Evolutionary conservation across 2,113 vertebrate species (phyloP).

Genomic region (Zeus faber): DNA sequence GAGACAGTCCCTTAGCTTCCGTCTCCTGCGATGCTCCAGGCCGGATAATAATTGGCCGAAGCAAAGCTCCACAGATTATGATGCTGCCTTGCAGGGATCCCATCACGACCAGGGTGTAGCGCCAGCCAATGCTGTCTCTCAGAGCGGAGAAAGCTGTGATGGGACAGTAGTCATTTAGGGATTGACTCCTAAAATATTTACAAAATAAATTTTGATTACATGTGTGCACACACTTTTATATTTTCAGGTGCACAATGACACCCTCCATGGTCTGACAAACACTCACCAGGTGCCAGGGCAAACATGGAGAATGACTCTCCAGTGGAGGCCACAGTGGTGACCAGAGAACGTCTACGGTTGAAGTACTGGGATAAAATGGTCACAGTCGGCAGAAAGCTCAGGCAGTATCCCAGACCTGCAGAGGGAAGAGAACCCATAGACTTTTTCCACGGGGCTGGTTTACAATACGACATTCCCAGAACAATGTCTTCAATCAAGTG

Average conservation of each 20-base stretch:
- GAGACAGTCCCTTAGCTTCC: background rate
- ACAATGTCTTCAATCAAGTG: background rate
- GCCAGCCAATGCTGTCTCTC: slow-evolving; percentile 87
- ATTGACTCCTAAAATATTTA: too few relatives aligned
- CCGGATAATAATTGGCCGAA: slow-evolving; percentile 83
- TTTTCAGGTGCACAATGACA: background rate
- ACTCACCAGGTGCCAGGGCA: slow-evolving; percentile 89
- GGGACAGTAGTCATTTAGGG: slow-evolving; percentile 1
- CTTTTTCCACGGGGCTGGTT: background rate
- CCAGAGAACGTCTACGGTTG: slow-evolving; percentile 82
- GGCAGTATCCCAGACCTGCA: slow-evolving; percentile 90
- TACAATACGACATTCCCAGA: too few relatives aligned
- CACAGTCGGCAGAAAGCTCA: slow-evolving; percentile 92
- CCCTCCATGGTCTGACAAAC: background rate
- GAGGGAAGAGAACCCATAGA: slow-evolving; percentile 6
- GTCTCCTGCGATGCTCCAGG: slow-evolving; percentile 27
- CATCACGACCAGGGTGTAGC: slow-evolving; percentile 81
- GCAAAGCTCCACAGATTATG: slow-evolving; percentile 81
- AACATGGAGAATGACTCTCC: slow-evolving; percentile 93
- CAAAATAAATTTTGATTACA: background rate
- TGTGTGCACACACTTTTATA: background rate
- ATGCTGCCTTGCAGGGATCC: slow-evolving; percentile 86
- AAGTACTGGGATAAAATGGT: slow-evolving; percentile 97
- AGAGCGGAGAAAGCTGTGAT: slow-evolving; percentile 83
- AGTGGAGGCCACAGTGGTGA: slow-evolving; percentile 89